Base-by-base conservation (phyloP, 2,797 vertebrate genomes). In the Periophthalmus magnuspinnatus region DNA sequence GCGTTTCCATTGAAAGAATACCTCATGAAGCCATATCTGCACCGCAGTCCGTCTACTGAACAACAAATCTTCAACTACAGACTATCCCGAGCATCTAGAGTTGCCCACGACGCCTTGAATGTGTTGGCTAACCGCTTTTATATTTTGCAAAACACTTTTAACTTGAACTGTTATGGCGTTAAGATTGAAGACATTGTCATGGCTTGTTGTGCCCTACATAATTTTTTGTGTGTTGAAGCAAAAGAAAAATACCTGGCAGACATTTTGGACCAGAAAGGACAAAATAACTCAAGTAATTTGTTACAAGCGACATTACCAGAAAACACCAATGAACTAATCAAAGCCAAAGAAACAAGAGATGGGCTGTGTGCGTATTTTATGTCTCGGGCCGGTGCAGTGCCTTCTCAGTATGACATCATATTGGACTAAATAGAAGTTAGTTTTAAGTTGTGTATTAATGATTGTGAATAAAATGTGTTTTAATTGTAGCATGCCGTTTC, bases 181-280 rank as follows among this genome's bases (percentile, higher is more conserved):
- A 65, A 65, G 17, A 21, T 65, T 1, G 63, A 65, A 47, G 63
- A 65, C 28, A 52, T 65, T 17, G 63, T 33, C 32, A 19, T 65
- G 45, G 63, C 63, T 21, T 65, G 28, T 47, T 52, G 47, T 13
- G 57, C 28, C 10, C 63, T 65, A 2, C 57, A 59, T 33, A 59
- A 59, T 19, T 59, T 59, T 8, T 32, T 59, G 16, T 33, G 14
- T 16, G 17, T 19, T 5, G 32, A 59, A 17, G 28, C 22, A 2
- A 32, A 17, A 17, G 56, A 57, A 16, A 57, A 14, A 17, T 57
- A 57, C 24, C 5, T 32, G 28, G 24, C 24, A 0, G 56, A 57
- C 56, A 57, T 57, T 57, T 28, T 57, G 56, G 13, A 57, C 24
- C 56, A 57, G 56, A 24, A 57, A 14, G 56, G 24, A 32, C 24